A percentile compares a stretch with the other conserved stretches of the same genome.
Conservation (phyloP, 2,113 vertebrate species). For the Natator depressus region DNA sequence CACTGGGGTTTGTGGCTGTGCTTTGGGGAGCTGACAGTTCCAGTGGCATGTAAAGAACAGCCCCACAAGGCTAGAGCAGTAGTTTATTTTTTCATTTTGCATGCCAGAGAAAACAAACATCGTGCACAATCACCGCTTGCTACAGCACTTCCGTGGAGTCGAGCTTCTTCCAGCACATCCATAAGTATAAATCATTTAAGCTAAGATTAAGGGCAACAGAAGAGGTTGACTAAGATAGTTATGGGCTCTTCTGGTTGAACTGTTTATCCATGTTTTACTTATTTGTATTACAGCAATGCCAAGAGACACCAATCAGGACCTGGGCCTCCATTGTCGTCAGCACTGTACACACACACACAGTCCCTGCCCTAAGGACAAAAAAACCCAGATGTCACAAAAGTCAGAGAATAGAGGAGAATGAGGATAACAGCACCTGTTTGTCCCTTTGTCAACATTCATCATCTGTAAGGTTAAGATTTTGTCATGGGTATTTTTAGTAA, state of each 20-base stretch:
- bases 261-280: background rate
- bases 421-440: background rate
- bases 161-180: background rate
- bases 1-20: background rate
- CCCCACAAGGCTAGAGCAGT: background rate
- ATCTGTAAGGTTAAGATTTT: background rate
- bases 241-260: background rate
- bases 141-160: background rate
- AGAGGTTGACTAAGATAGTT: background rate
- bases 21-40: background rate
- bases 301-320: background rate
- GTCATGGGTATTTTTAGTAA: background rate
- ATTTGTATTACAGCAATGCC: background rate
- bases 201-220: background rate
- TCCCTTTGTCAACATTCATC: background rate
- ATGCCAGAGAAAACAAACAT: background rate
- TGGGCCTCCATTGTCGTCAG: background rate
- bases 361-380: background rate
- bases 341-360: background rate
- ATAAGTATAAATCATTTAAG: accelerated
- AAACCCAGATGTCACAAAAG: background rate
- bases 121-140: background rate
- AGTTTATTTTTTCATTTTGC: background rate
- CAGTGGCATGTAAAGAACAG: background rate
- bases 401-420: background rate